Base-by-base conservation (phyloP, 2,113 vertebrate genomes). In the Alouatta palliata region DNA sequence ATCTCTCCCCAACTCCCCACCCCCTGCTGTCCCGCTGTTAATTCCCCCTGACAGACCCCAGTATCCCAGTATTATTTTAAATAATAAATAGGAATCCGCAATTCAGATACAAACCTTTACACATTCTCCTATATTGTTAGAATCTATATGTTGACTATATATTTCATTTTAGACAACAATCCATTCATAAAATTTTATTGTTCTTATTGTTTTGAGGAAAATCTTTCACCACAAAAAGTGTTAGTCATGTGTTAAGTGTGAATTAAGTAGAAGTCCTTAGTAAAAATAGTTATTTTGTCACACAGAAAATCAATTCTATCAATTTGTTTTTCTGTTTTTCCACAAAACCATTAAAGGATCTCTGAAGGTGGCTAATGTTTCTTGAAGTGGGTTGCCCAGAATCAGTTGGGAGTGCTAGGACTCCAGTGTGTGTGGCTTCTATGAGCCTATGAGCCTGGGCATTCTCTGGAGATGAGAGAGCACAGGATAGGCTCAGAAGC, bases 391-490 rank as follows among this genome's bases (percentile, higher is more conserved):
- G n/a, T 79, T 58, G 30, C 21, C 21, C 5, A 8, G 21, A 23
- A 27, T 20, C 25, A 13, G 4, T 0, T 52, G 27, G 23, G 6
- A 23, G 37, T 8, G 11, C 0, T 0, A 0, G 12, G 13, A 5
- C 1, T 21, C 20, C 20, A 0, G 13, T 27, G 2, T 23, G 47
- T 56, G 45, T 12, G 14, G 61, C 9, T 19, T 5, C 27, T 9
- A 3, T 3, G 35, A 87, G 4, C 35, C 27, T 9, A 3, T 3
- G 35, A 87, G 4, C 35, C 30, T 13, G 21, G 11, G 17, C 19
- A 54, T 87, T 8, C 5, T 40, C 52, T 16, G 8, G 13, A 37
- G 19, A 37, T 21, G 14, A 27, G 3, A 30, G 30, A 27, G 5
- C 20, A 1, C 2, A 6, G 12, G 30, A 13, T 40, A 68, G 56